Conservation (phyloP, 1,140 invertebrate species). For the Condylostylus longicornis region DNA sequence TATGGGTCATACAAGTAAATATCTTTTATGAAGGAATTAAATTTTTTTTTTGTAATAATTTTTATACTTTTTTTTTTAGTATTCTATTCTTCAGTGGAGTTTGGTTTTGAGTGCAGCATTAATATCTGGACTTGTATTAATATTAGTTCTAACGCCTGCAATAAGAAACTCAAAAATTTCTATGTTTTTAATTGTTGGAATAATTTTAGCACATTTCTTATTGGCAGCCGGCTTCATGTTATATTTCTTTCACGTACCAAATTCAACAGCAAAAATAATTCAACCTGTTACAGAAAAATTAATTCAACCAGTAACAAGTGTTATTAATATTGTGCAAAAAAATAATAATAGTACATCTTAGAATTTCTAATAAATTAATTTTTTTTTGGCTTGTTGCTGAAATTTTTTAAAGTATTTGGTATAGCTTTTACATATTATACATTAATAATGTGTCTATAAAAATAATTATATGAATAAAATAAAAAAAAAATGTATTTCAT, state of each 20-base stretch:
- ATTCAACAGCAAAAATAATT: constrained; percentile 11
- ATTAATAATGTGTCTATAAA: too few species aligned
- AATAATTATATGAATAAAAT: too few species aligned
- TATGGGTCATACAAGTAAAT: constrained; percentile 62
- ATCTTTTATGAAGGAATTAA: background rate
- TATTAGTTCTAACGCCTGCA: constrained; percentile 65
- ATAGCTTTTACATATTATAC: too few species aligned
- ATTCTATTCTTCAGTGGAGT: constrained; percentile 73
- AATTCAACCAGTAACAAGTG: too few species aligned
- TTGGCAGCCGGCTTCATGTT: constrained; percentile 76
- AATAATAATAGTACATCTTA: background rate
- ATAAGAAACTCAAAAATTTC: constrained; percentile 51
- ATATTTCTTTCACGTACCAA: constrained; percentile 45
- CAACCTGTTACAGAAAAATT: too few species aligned
- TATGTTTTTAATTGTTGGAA: constrained; percentile 46
- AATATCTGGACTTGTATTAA: constrained; percentile 71
- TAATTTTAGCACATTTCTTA: constrained; percentile 61
- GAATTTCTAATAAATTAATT: background rate
- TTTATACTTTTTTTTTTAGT: constrained; percentile 31
- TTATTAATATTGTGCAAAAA: too few species aligned
- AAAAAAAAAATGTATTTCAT: too few species aligned
- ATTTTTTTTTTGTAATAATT: background rate
- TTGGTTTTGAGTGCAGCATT: constrained; percentile 63
- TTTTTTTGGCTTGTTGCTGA: too few species aligned
- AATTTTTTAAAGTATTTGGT: too few species aligned